Evolutionary conservation across 2,888 invertebrate genomes (phyloP).

Genomic region (Drosophila mulleri): DNA sequence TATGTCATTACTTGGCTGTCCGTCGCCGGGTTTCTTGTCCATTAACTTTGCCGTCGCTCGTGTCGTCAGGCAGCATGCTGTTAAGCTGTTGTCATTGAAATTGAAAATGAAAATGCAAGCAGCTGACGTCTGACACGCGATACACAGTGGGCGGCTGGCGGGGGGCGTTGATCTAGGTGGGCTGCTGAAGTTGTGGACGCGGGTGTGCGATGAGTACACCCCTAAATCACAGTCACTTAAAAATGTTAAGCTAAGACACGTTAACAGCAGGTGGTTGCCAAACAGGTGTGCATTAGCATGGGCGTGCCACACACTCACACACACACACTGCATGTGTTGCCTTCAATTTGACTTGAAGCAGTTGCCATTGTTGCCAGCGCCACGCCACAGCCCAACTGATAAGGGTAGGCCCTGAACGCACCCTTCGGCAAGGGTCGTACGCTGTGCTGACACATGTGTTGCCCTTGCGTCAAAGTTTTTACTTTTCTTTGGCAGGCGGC

Average conservation of each 20-base stretch:
- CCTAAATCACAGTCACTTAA: conserved; percentile 79
- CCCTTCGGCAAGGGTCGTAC: conserved; percentile 10
- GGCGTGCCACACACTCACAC: conserved; percentile 21
- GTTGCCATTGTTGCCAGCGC: conserved; percentile 26
- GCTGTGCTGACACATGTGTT: conserved; percentile 34
- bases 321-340: conserved; percentile 20
- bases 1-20: conserved; percentile 16
- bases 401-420: conserved; percentile 43
- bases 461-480: conserved; percentile 42
- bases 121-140: conserved; percentile 78
- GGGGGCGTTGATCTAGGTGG: too few species aligned
- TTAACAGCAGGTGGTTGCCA: conserved; percentile 78
- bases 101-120: conserved; percentile 63
- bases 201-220: conserved; percentile 25
- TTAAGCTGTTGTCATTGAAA: conserved; percentile 78
- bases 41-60: conserved; percentile 66
- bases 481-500: conserved; percentile 19
- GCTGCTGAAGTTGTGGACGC: too few species aligned
- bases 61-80: conserved; percentile 65
- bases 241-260: conserved; percentile 67
- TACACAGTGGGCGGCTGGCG: not conserved
- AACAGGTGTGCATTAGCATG: conserved; percentile 61
- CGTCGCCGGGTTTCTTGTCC: conserved; percentile 64
- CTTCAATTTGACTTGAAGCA: conserved; percentile 63
- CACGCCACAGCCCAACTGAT: conserved; percentile 37